These are phyloP conservation scores for Tiliacea citrago DNA, from an alignment of 2,888 invertebrate genomes.

Conservation along the genomic window DNA sequence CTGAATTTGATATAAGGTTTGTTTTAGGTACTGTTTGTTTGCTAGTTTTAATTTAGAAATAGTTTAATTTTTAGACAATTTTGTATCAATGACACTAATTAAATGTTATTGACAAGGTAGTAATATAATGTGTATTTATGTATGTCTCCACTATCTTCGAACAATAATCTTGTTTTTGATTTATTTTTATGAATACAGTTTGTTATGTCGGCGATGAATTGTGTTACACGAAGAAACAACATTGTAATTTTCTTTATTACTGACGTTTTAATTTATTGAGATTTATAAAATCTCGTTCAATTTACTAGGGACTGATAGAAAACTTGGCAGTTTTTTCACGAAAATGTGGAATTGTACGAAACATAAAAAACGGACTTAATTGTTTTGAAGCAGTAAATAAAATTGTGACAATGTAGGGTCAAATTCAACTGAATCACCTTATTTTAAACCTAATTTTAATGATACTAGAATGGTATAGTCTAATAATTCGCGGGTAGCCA, in stretches of 20 bases:
- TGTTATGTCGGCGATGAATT: constrained; percentile 33
- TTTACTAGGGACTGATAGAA: constrained; percentile 43
- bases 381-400: constrained; percentile 5
- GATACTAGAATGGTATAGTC: constrained; percentile 59
- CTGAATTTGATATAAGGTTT: constrained; percentile 80
- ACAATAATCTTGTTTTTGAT: constrained; percentile 60
- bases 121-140: constrained; percentile 60
- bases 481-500: constrained; percentile 54
- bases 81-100: constrained; percentile 73
- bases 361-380: constrained; percentile 11
- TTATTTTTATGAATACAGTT: constrained; percentile 60
- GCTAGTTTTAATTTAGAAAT: constrained; percentile 76
- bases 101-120: constrained; percentile 63
- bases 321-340: constrained; percentile 40
- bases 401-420: not conserved
- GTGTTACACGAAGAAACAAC: constrained; percentile 51
- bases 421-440: constrained; percentile 47
- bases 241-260: constrained; percentile 62
- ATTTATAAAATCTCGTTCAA: constrained; percentile 72
- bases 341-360: constrained; percentile 23
- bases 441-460: constrained; percentile 33
- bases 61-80: constrained; percentile 78
- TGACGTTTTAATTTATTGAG: constrained; percentile 65
- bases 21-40: constrained; percentile 80
- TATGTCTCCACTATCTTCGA: constrained; percentile 50